Conservation (phyloP, 2,113 vertebrate species). For the Misgurnus anguillicaudatus region DNA sequence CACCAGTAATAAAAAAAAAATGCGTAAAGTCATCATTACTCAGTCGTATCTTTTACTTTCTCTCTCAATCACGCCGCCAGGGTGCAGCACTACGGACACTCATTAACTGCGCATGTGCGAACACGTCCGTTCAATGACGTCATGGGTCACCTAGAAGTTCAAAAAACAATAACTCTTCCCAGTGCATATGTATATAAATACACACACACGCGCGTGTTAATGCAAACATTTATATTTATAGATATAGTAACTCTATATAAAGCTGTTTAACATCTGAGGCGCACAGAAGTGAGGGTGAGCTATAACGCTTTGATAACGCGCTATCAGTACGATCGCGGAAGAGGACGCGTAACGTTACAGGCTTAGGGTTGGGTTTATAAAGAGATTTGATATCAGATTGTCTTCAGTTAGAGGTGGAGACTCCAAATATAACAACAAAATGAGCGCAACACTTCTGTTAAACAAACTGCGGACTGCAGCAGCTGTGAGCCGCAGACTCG, state of each 20-base stretch:
- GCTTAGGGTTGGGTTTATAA: not conserved
- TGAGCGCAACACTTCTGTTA: not conserved
- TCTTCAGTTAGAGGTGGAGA: not conserved
- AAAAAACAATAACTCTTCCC: not conserved
- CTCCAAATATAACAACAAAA: not conserved
- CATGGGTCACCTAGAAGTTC: not conserved
- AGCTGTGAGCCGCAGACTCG: not conserved
- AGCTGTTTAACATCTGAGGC: too few relatives aligned
- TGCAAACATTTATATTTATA: too few relatives aligned
- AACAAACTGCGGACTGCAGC: conserved; percentile 9
- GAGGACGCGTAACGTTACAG: not conserved
- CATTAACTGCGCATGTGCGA: conserved; percentile 1
- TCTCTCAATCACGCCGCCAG: too few relatives aligned
- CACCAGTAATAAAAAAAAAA: too few relatives aligned
- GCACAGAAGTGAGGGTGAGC: too few relatives aligned
- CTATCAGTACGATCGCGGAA: not conserved
- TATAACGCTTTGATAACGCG: not conserved
- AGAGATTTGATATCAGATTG: not conserved
- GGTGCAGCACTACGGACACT: too few relatives aligned
- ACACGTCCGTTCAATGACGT: not conserved
- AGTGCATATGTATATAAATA: too few relatives aligned
- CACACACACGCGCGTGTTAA: too few relatives aligned
- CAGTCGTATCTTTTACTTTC: too few relatives aligned
- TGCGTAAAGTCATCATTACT: not conserved
- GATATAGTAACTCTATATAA: too few relatives aligned